Conservation (phyloP, 2,888 invertebrate genomes). For the Pyrocoelia pectoralis region DNA sequence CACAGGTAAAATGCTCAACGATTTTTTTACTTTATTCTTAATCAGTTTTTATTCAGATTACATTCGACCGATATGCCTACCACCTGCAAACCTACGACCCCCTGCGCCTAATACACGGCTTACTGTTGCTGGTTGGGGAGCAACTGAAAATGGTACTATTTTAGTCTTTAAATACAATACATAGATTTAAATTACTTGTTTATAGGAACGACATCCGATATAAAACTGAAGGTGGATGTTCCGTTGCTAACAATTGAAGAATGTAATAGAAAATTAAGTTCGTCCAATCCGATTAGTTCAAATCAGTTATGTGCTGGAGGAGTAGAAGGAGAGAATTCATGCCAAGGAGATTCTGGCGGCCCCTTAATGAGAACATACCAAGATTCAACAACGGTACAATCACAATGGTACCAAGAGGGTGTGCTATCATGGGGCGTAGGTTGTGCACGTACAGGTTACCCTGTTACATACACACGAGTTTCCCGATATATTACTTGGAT, state of each 20-base stretch:
- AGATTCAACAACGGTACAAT: slow-evolving; percentile 45
- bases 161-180: background rate
- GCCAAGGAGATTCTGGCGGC: slow-evolving; percentile 65
- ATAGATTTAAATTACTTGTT: background rate
- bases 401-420: slow-evolving; percentile 58
- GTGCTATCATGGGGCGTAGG: slow-evolving; percentile 64
- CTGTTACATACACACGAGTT: slow-evolving; percentile 65
- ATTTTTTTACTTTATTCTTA: too few relatives aligned
- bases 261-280: background rate
- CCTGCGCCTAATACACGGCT: background rate
- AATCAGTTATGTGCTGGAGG: slow-evolving; percentile 65
- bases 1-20: too few relatives aligned
- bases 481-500: slow-evolving; percentile 64
- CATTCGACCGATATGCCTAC: slow-evolving; percentile 12
- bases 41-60: too few relatives aligned
- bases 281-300: slow-evolving; percentile 50
- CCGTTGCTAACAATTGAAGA: background rate
- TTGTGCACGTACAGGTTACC: slow-evolving; percentile 60
- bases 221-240: slow-evolving; percentile 10
- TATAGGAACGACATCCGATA: background rate
- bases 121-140: slow-evolving; percentile 19
- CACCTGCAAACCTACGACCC: background rate
- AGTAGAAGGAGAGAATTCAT: slow-evolving; percentile 60
- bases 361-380: slow-evolving; percentile 60
- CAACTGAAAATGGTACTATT: slow-evolving; percentile 13